Base-by-base conservation (phyloP, 2,113 vertebrate genomes). In the Fregata magnificens region DNA sequence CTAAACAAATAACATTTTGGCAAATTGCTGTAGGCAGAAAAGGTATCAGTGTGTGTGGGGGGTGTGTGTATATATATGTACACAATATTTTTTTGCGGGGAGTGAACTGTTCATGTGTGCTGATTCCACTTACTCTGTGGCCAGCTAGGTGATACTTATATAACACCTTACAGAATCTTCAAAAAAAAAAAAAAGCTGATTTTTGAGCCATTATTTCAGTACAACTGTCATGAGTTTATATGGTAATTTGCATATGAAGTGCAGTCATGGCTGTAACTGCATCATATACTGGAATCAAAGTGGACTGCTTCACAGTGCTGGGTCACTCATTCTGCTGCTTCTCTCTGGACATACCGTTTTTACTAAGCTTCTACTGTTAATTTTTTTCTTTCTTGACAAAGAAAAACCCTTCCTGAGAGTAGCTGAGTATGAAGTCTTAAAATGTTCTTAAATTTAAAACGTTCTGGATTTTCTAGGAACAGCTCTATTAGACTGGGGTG, bases 71-170 rank as follows among this genome's bases (percentile, higher is more conserved):
- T 22, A 14, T 49, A 10, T 19, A 42, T 2, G 3, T 34, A 15
- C 3, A 7, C 31, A 11, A 11, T 32, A 31, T 19, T 40, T 31
- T 2, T 40, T 31, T 2, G 1, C 6, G 12, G 32, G 8, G 2
- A 15, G 7, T 12, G 21, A 69, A 56, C 15, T 42, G 36, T n/a
- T 66, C 3, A 3, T 24, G n/a, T 32, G 17, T 72, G 24, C 40
- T 55, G 32, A 82, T 82, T 62, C 13, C 11, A 31, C 28, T 82
- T 67, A 40, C 11, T 32, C 16, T 44, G 17, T 55, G 44, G 40
- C 4, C 44, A 56, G 26, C 5, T 59, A 65, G 22, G 22, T 65
- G 32, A n/a, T 58, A 17, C 17, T 82, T 74, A 6, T 1, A 6
- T 38, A 44, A 32, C 2, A 40, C 4, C 6, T 55, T 29, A 3